Base-by-base conservation (phyloP, 2,113 vertebrate species). In the Aleadryas rufinucha region DNA sequence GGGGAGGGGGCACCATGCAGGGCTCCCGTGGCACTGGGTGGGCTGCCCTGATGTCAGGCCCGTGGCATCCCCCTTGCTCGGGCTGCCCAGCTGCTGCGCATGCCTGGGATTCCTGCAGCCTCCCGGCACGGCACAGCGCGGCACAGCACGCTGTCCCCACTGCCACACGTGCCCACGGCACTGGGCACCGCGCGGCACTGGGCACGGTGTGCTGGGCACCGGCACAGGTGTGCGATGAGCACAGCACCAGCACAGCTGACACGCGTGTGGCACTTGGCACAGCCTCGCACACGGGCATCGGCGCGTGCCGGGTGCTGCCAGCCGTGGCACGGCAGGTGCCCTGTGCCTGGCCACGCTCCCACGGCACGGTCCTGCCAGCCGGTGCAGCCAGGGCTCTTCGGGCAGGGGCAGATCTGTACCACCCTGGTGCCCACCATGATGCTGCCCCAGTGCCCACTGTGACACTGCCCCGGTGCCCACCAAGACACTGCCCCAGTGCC, bases 81-180 rank as follows among this genome's bases (percentile, higher is more conserved):
- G 61, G 90, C 91, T 92, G 91, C 84, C 92, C 96, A 97, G 97
- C 97, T 97, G 97, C 94, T 96, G 93, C 66, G 1, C 87, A 94
- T 97, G 95, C 84, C 94, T 89, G 87, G 94, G 94, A 97, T 97
- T 96, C 96, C 92, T 96, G 84, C 91, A 81, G 94, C 66, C 53
- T 96, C 78, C 54, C 64, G 1, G 89, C 81, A 66, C 37, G 1
- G 45, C 80, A 15, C 45, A 0, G 31, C 41, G 8, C 14, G 0
- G 57, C 69, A 16, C 45, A 2, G 54, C 56, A 10, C 39, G 2
- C 61, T 68, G 78, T 83, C 87, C 87, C 70, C 7, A 0, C 82
- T 78, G 95, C 83, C 92, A 66, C 3, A 44, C 6, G 7, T 77
- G 56, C 90, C 92, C 63, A 3, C 7, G 0, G 30, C 61, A 2